Conservation (phyloP, 2,888 invertebrate species). For the Pedicia rivosa region DNA sequence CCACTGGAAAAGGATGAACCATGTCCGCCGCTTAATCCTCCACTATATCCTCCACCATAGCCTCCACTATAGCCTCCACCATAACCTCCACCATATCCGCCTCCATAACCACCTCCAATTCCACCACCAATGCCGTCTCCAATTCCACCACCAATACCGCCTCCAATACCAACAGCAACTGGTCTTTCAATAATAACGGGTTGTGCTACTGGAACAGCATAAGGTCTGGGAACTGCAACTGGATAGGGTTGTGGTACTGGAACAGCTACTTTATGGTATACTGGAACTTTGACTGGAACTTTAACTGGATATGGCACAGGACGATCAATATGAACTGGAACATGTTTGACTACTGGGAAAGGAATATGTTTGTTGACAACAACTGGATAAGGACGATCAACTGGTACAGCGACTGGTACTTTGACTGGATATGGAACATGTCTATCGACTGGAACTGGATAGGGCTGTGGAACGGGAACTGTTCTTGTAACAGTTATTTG, state of each 20-base stretch:
- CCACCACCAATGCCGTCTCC: background rate
- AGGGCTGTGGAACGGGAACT: constrained; percentile 9
- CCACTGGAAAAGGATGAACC: background rate
- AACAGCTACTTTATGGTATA: too few relatives aligned
- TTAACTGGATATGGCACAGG: constrained; percentile 13
- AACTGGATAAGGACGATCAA: constrained; percentile 5
- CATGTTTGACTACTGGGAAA: constrained; percentile 7
- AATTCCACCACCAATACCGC: background rate
- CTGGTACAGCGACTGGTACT: constrained; percentile 9
- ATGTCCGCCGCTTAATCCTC: background rate
- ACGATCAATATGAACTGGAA: constrained; percentile 10
- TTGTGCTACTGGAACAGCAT: constrained; percentile 13
- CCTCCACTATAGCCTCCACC: constrained; percentile 4
- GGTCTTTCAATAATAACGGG: constrained; percentile 12
- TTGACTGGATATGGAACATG: constrained; percentile 10
- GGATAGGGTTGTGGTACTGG: constrained; percentile 13
- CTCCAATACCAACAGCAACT: background rate
- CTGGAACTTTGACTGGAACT: constrained; percentile 13
- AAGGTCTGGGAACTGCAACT: constrained; percentile 13
- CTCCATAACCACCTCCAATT: constrained; percentile 5
- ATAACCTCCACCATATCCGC: constrained; percentile 3
- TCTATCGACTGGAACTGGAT: constrained; percentile 9
- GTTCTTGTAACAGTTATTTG: constrained; percentile 9
- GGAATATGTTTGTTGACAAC: constrained; percentile 5
- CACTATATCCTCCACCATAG: background rate